Conservation (phyloP, 1,140 invertebrate genomes). For the Schmidtea mediterranea region DNA sequence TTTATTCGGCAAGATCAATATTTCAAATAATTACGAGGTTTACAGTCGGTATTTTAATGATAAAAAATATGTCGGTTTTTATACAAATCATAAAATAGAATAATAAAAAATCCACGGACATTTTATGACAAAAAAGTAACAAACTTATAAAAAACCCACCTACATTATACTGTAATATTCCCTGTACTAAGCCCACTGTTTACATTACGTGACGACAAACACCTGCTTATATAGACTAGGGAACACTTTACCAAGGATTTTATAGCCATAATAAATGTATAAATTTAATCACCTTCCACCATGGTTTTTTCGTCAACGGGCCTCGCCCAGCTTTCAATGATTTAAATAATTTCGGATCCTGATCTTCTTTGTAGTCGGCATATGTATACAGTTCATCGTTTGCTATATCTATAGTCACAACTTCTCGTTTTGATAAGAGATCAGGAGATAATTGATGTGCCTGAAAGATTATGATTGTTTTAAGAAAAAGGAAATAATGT, state of each 20-base stretch:
- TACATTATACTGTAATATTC: neutral
- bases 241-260: too few relatives aligned
- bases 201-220: neutral
- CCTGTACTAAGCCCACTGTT: neutral
- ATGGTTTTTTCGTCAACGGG: conserved; percentile 39
- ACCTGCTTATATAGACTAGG: neutral
- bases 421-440: conserved; percentile 56
- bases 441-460: conserved; percentile 59
- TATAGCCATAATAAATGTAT: too few relatives aligned
- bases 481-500: conserved; percentile 7
- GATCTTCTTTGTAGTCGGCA: neutral
- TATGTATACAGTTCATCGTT: conserved; percentile 35
- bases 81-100: too few relatives aligned
- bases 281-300: conserved; percentile 4
- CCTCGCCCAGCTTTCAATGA: conserved; percentile 68
- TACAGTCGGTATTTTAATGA: too few relatives aligned
- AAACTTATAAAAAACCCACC: too few relatives aligned
- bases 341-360: conserved; percentile 34
- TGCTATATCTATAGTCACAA: conserved; percentile 67
- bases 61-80: too few relatives aligned
- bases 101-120: too few relatives aligned
- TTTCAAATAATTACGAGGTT: too few relatives aligned
- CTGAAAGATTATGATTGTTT: conserved; percentile 24
- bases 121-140: too few relatives aligned
- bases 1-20: too few relatives aligned